These are phyloP conservation scores for Pedetes capensis DNA, from an alignment of 2,113 vertebrate species.

Conservation along the genomic window DNA sequence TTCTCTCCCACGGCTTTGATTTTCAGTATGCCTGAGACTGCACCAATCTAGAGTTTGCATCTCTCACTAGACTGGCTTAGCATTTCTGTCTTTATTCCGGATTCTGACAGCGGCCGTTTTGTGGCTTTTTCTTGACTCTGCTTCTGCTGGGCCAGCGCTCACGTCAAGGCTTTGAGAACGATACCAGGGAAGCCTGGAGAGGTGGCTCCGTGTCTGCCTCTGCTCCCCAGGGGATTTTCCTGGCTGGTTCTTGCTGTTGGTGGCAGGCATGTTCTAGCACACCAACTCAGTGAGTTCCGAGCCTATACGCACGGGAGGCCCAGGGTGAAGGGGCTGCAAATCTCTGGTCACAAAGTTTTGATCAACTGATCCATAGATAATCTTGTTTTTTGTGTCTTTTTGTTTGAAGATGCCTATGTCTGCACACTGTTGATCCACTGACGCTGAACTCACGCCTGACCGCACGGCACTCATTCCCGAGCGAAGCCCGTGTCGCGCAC, in stretches of 20 bases:
- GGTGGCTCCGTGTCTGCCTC: no score
- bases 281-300: fast-evolving
- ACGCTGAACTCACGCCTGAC: background rate
- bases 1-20: background rate
- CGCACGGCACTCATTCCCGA: no score
- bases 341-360: no score
- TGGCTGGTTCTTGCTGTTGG: no score
- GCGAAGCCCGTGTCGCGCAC: fast-evolving
- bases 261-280: fast-evolving
- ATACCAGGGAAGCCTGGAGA: background rate
- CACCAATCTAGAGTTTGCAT: no score
- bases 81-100: background rate
- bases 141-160: no score
- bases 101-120: no score
- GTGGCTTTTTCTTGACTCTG: background rate
- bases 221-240: background rate
- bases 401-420: background rate
- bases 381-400: background rate
- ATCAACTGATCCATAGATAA: background rate
- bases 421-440: background rate
- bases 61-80: background rate
- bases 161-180: background rate
- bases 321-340: background rate
- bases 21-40: background rate
- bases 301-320: no score